A percentile compares a stretch with the other conserved stretches of the same genome.
Conservation (phyloP, 2,888 invertebrate genomes). For the Lapara coniferarum region DNA sequence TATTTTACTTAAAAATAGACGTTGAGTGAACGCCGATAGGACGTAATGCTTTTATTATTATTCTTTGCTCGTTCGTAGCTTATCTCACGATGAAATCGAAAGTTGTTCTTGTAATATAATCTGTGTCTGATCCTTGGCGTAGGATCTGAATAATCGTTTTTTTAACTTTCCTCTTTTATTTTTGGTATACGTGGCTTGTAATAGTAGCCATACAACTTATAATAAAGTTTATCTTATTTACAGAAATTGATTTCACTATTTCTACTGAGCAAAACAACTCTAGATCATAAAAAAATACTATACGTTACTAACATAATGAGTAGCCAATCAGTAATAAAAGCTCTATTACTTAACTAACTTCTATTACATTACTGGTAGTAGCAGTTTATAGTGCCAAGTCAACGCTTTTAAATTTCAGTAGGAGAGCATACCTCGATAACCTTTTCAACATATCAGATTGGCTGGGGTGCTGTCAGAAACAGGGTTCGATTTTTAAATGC, state of each 20-base stretch:
- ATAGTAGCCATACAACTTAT: neutral
- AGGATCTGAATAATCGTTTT: neutral
- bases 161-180: neutral
- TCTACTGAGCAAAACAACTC: too few relatives aligned
- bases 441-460: constrained; percentile 76
- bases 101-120: constrained; percentile 10
- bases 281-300: too few relatives aligned
- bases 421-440: constrained; percentile 65
- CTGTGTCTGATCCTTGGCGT: neutral
- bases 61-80: constrained; percentile 6
- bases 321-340: too few relatives aligned
- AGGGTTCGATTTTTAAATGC: constrained; percentile 74
- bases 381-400: constrained; percentile 23
- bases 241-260: too few relatives aligned
- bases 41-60: neutral
- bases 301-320: too few relatives aligned
- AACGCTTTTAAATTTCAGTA: constrained; percentile 69
- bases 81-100: constrained; percentile 17
- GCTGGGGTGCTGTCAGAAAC: constrained; percentile 75
- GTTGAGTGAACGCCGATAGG: too few relatives aligned
- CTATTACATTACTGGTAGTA: too few relatives aligned
- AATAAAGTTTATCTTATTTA: neutral
- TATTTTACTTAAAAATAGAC: neutral
- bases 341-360: too few relatives aligned
- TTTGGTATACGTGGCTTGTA: neutral